Evolutionary conservation across 1,140 invertebrate species (phyloP), one percentile per base, ranked within the genome.

Genomic region (Stegodyphus dumicola): DNA sequence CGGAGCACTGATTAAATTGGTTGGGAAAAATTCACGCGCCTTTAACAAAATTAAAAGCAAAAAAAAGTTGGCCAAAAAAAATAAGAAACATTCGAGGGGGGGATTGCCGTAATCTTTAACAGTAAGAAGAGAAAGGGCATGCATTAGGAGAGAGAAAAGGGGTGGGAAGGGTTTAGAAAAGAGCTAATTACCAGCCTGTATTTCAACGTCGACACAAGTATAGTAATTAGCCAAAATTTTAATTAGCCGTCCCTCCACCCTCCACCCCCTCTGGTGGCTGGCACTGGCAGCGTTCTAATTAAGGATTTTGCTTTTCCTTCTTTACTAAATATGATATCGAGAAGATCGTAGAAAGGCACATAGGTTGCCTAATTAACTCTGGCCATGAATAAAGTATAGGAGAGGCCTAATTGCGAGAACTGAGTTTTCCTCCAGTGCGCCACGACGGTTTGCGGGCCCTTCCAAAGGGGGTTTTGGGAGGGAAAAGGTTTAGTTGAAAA

Each of bases 311-410:
- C 56, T 83, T 75, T 75, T 75, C 70, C 79, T 83, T 75, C 79
- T 83, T 83, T 75, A n/a, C 79, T 75, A 83, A 83, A 83, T 83
- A 83, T 83, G 79, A 83, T 83, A 83, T 83, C 79, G 79, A 75
- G 79, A 53, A 66, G 70, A 77, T 52, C 33, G 75, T 15, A n/a
- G 10, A 69, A 18, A 53, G 33, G 79, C 67, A 33, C 33, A 80
- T 65, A 75, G 79, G 56, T 75, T 67, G 54, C 56, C 70, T 83
- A 83, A 83, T 83, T 83, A 83, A 83, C 70, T 48, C 11, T 9
- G 60, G 71, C 33, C 54, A 83, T 83, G 79, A 83, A 83, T 83
- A 83, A 83, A 83, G 79, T 83, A 83, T 83, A 75, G 79, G 71
- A 74, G 79, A 60, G 51, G 79, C 56, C 79, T 83, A 83, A 83